Base-by-base conservation (phyloP, 1,140 invertebrate genomes). In the Campoletis sonorensis region DNA sequence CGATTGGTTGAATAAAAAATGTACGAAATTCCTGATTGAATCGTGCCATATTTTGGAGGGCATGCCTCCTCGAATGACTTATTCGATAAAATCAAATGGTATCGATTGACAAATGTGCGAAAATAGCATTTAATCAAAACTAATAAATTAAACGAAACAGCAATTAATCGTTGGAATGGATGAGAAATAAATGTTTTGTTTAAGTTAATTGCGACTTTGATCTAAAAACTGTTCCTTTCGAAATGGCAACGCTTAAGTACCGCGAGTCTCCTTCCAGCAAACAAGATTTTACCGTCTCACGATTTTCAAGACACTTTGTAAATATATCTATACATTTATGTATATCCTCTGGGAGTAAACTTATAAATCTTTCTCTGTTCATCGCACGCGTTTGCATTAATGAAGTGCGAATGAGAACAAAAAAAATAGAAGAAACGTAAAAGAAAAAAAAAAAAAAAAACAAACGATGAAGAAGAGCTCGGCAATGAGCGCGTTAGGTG, bases 401-500 rank as follows among this genome's bases (percentile, higher is more conserved):
- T 80, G 79, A 80, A 80, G 45, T 73, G 70, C 51, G 68, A 80
- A 51, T 54, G 51, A 77, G 54, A 70, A n/a, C 1, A 70, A 33
- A 70, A 70, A 68, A 68, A 68, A 13, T 10, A 26, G 23, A 11
- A n/a, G n/a, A n/a, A n/a, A n/a, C n/a, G n/a, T n/a, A n/a, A n/a
- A n/a, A n/a, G n/a, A n/a, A n/a, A n/a, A n/a, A 70, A 33, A 70
- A 70, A 67, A 27, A 3, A 26, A 67, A n/a, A 30, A 27, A 45
- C 18, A 49, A 73, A 23, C 37, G 40, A 45, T 13, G 27, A 64
- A 54, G 30, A 77, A n/a, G 10, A 21, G 27, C 51, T 77, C 49
- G 49, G n/a, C 18, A 26, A 37, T 11, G 37, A 75, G 75, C 27
- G 67, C 67, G 30, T 30, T 33, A 70, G 26, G 67, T 16, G 67